Conservation (phyloP, 2,797 vertebrate genomes). For the Benthosema pterotum region DNA sequence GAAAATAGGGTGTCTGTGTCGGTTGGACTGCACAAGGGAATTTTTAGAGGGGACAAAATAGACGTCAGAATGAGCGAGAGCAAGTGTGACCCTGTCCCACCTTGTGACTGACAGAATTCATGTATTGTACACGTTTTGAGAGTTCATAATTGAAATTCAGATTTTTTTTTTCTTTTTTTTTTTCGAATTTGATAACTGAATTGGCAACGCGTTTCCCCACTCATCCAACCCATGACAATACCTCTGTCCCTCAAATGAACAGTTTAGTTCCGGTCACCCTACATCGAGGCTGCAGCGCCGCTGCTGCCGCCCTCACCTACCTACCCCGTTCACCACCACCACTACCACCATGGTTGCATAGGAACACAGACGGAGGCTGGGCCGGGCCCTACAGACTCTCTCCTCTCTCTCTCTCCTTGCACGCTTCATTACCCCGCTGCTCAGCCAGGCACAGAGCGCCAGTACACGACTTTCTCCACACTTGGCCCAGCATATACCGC, state of each 20-base stretch:
- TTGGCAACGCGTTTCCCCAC: too few relatives aligned
- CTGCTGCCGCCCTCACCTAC: conserved; percentile 74
- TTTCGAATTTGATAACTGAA: too few relatives aligned
- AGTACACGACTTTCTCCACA: conserved; percentile 76
- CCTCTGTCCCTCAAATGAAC: too few relatives aligned
- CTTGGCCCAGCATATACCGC: conserved; percentile 47
- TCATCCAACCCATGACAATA: too few relatives aligned
- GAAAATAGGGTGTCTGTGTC: conserved; percentile 2
- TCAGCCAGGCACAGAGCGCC: conserved; percentile 79
- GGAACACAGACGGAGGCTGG: conserved; percentile 75
- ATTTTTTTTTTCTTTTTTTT: too few relatives aligned
- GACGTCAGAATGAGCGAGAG: conserved; percentile 42
- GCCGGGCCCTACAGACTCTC: conserved; percentile 81
- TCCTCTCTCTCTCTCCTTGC: conserved; percentile 75
- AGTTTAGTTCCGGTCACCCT: too few relatives aligned
- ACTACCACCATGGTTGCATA: conserved; percentile 77
- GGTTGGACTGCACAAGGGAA: background rate
- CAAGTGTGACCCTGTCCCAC: too few relatives aligned
- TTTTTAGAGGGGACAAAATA: conserved; percentile 9
- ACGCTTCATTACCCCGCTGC: conserved; percentile 80
- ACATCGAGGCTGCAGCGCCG: too few relatives aligned
- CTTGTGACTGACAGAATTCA: too few relatives aligned
- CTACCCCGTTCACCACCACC: conserved; percentile 65
- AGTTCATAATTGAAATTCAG: too few relatives aligned
- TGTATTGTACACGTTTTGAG: too few relatives aligned